Base-by-base conservation (phyloP, 2,888 invertebrate species). In the Orchesellides sinensis region DNA sequence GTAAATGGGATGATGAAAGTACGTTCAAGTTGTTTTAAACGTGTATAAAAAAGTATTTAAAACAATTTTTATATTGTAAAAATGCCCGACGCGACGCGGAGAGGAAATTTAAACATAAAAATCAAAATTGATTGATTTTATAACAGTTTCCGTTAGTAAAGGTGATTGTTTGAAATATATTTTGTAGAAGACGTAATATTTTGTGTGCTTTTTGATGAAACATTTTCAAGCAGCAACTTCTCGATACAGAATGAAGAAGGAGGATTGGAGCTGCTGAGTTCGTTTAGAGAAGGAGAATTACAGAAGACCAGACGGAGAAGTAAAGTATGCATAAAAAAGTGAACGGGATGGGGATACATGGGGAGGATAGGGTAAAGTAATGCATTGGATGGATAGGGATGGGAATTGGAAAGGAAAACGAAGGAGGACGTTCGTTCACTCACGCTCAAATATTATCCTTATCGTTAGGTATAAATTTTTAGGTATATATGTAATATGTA, bases 211-310 rank as follows among this genome's bases (percentile, higher is more conserved):
- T 14, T 14, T 17, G 49, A n/a, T 21, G 3, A 52, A 52, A 59
- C 59, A 59, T 59, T 59, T 17, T 14, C 29, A 17, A 1, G 10
- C 23, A 27, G 59, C n/a, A n/a, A 59, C 59, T 59, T 59, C 59
- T 59, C n/a, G 29, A 29, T 1, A 29, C 19, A 29, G 59, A 59
- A 59, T 59, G 59, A 40, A 40, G 10, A 5, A 1, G 40, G n/a
- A 32, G 10, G 6, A 5, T 32, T 32, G 6, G 5, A 5, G 10
- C 10, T 32, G 32, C 5, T 32, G 32, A 32, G 32, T n/a, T 12
- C 2, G 6, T 3, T 17, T 47, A 47, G 3, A n/a, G 47, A 3
- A 52, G 21, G 19, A 19, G 19, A 5, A 10, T 19, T 17, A 21
- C 21, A 5, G 21, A 56, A 56, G 56, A 8, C 12, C 6, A 56